Evolutionary conservation across 1,140 invertebrate species (phyloP), one percentile per base, ranked within the genome.

Genomic region (Camponotus floridanus): DNA sequence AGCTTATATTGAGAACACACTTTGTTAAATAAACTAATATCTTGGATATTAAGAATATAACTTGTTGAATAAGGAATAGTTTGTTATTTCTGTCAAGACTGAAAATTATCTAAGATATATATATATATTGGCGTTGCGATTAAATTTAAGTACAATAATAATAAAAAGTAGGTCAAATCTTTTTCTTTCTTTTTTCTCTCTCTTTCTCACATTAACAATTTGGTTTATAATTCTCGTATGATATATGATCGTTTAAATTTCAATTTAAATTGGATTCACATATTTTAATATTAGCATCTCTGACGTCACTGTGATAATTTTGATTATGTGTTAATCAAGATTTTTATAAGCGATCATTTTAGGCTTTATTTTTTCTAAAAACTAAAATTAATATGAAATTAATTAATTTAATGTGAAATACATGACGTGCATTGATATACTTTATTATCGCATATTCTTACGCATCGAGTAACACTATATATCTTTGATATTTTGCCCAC

Each of bases 181-280:
- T 33, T 62, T 13, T 62, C n/a, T 61, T 18, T 21, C n/a, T 59
- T 59, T 11, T 59, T 6, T 59, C 8, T 21, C 3, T 26, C 57
- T 64, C 6, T 18, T 7, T 78, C 26, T 59, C 45, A 33, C 45
- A 26, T 39, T 26, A 26, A 26, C 26, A 26, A 62, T 76, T 62
- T 42, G n/a, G 26, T 76, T 11, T 18, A 11, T 15, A 42, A 64
- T 62, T 76, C 39, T 42, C 21, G 57, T 11, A 15, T 26, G 62
- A 76, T 76, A 31, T 31, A 26, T 33, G 39, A n/a, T 62, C 31
- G 9, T n/a, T 65, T 31, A 78, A 78, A 78, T 78, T 78, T 78
- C 31, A n/a, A 48, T 39, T 42, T 55, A 78, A 65, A 78, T 78
- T 78, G 64, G 18, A 78, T 62, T 45, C 61, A 18, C 61, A 45